These are phyloP conservation scores for Bagarius yarrelli DNA, from an alignment of 2,113 vertebrate genomes.

Conservation along the genomic window DNA sequence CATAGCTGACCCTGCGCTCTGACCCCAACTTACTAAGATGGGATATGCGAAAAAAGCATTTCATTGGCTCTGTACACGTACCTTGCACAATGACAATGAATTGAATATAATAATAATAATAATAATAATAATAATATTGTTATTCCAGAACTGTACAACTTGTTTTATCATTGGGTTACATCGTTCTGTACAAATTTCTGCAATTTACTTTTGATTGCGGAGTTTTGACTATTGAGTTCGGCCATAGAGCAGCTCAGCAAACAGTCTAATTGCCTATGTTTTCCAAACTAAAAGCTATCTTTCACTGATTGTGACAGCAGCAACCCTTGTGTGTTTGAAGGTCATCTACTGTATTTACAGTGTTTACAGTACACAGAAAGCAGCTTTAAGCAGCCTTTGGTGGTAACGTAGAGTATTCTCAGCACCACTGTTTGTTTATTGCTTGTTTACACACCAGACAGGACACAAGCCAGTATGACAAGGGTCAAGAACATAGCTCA, in stretches of 20 bases:
- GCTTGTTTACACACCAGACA: constrained; percentile 73
- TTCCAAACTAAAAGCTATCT: background rate
- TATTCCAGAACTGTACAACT: too few relatives aligned
- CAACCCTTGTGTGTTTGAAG: constrained; percentile 52
- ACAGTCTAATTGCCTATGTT: background rate
- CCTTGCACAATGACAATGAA: too few relatives aligned
- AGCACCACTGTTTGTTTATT: constrained; percentile 71
- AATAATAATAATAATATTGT: too few relatives aligned
- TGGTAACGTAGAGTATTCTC: constrained; percentile 58
- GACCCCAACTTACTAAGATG: too few relatives aligned
- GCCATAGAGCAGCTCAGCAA: background rate
- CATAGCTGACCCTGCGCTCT: too few relatives aligned
- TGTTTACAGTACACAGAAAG: constrained; percentile 68
- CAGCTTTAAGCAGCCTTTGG: constrained; percentile 67
- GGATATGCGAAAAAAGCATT: too few relatives aligned
- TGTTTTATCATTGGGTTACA: too few relatives aligned
- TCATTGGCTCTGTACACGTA: too few relatives aligned
- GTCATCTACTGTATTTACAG: constrained; percentile 56
- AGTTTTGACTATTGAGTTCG: too few relatives aligned
- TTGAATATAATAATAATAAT: too few relatives aligned
- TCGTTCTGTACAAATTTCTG: too few relatives aligned
- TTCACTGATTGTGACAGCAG: background rate
- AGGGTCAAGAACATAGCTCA: constrained; percentile 28
- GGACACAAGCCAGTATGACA: constrained; percentile 59
- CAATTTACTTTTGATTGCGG: too few relatives aligned